Conservation (phyloP, 2,888 invertebrate species). For the Dorcus hopei region DNA sequence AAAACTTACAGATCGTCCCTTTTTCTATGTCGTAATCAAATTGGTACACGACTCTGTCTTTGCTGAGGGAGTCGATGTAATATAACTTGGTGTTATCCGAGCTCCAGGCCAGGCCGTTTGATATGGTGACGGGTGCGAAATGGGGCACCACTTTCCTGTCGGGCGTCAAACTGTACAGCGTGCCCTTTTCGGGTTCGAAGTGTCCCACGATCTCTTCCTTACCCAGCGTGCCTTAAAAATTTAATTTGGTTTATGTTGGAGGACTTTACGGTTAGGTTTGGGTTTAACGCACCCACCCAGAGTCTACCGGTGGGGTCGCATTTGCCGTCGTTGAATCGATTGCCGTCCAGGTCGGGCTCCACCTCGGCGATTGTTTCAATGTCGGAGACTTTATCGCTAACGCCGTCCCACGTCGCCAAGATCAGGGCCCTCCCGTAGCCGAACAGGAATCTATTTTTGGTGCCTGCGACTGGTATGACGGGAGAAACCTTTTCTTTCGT, state of each 20-base stretch:
- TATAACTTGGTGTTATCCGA: constrained; percentile 63
- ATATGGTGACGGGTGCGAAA: constrained; percentile 55
- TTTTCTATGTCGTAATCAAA: constrained; percentile 70
- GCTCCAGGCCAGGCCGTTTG: constrained; percentile 81
- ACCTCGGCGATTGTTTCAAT: constrained; percentile 56
- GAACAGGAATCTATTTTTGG: constrained; percentile 60
- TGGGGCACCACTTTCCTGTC: constrained; percentile 36
- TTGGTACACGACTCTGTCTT: constrained; percentile 60
- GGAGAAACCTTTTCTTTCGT: constrained; percentile 47
- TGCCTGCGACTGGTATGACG: constrained; percentile 63
- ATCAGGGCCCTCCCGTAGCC: constrained; percentile 59
- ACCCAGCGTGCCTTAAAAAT: constrained; percentile 57
- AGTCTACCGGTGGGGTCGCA: constrained; percentile 70
- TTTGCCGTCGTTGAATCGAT: constrained; percentile 77
- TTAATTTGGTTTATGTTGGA: too few species aligned
- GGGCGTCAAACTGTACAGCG: constrained; percentile 48
- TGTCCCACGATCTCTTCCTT: constrained; percentile 53
- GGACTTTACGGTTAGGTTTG: too few species aligned
- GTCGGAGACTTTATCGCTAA: constrained; percentile 51
- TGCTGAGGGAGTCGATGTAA: constrained; percentile 65
- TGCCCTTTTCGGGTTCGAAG: constrained; percentile 54
- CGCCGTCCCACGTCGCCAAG: constrained; percentile 64
- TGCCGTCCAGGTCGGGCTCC: constrained; percentile 54
- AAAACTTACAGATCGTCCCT: constrained; percentile 52
- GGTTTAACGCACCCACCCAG: constrained; percentile 58